phyloP scores from a whole-genome alignment of 1,140 invertebrate genomes.

The Cyrtorhinus lividipennis region DNA sequence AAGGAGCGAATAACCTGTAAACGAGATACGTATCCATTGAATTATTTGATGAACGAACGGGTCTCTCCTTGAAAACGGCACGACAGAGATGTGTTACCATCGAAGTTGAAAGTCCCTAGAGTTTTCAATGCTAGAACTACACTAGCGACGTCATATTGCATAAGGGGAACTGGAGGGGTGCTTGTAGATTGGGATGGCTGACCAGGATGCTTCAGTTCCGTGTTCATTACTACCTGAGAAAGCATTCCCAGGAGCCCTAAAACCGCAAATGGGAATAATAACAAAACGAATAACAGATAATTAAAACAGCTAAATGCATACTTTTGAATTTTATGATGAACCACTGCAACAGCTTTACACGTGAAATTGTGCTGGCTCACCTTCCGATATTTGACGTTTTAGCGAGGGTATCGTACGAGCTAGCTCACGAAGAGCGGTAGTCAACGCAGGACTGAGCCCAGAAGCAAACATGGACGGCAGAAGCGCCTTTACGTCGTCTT shows the following conservation, averaged over 20 bases:
- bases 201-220: slow-evolving; percentile 62
- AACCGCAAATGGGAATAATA: no score
- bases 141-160: slow-evolving; percentile 53
- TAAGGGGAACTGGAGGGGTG: slow-evolving; percentile 2
- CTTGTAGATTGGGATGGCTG: slow-evolving; percentile 30
- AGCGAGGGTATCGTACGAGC: slow-evolving; percentile 75
- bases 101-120: slow-evolving; percentile 91
- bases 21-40: no score
- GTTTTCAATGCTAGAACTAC: slow-evolving; percentile 87
- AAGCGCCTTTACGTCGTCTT: slow-evolving; percentile 62
- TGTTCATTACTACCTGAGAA: slow-evolving; percentile 70
- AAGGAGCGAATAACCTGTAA: slow-evolving; percentile 66
- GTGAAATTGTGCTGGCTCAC: no score
- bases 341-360: no score
- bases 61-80: no score
- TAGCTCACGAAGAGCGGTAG: slow-evolving; percentile 77
- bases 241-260: slow-evolving; percentile 44
- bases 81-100: no score
- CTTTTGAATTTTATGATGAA: no score
- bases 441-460: slow-evolving; percentile 76
- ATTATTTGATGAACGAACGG: no score
- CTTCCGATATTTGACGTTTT: slow-evolving; percentile 82
- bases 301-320: no score
- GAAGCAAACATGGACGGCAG: slow-evolving; percentile 85
- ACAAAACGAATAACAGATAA: no score